phyloP scores from a whole-genome alignment of 2,888 invertebrate species.

The Eilema griseolum region DNA sequence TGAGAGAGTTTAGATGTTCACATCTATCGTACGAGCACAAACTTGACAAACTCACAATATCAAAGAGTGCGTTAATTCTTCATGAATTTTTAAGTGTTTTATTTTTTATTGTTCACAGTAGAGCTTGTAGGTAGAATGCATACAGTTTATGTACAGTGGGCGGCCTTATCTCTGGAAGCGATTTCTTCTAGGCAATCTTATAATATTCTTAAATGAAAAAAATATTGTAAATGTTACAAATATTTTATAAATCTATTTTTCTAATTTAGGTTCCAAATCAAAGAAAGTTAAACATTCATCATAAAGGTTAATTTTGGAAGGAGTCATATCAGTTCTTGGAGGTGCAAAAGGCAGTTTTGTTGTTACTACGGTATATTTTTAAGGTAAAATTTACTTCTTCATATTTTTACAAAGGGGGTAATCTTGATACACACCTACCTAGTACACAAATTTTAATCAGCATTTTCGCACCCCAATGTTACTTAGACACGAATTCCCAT shows the following conservation, averaged over 20 bases:
- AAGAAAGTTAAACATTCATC: not conserved
- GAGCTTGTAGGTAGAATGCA: no score
- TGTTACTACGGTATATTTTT: not conserved
- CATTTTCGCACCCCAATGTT: constrained; percentile 12
- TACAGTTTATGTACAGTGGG: no score
- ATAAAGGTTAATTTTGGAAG: no score
- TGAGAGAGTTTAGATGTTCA: not conserved
- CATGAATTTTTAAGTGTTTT: not conserved
- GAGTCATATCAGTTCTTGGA: not conserved
- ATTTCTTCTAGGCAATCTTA: no score
- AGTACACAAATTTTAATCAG: constrained; percentile 19
- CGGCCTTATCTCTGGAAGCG: no score
- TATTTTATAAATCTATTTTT: not conserved
- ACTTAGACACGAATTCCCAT: constrained; percentile 23
- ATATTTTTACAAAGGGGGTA: not conserved
- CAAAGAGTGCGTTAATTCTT: not conserved
- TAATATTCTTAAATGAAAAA: accelerated
- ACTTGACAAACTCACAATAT: not conserved
- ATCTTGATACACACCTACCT: constrained; percentile 6
- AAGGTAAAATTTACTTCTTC: not conserved
- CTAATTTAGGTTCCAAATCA: not conserved
- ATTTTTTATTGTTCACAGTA: no score
- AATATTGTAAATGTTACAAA: not conserved
- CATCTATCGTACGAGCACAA: not conserved
- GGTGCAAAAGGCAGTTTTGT: no score